phyloP scores from a whole-genome alignment of 2,888 invertebrate genomes.

The Tetramorium bicarinatum region DNA sequence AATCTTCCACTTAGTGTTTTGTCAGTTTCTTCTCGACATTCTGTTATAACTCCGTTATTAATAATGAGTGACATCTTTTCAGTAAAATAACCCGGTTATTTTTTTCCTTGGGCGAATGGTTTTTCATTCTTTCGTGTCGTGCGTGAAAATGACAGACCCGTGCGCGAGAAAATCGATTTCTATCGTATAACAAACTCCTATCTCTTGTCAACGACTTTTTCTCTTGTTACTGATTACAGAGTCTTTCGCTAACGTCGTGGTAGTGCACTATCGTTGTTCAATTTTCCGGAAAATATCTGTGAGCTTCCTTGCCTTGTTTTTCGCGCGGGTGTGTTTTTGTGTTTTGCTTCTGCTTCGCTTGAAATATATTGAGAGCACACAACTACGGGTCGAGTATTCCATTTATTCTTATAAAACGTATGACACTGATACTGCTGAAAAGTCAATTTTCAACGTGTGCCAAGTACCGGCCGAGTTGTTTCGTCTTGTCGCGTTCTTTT shows the following conservation, averaged over 20 bases:
- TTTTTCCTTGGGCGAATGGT: not conserved
- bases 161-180: slow-evolving; percentile 49
- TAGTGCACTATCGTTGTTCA: slow-evolving; percentile 45
- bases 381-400: slow-evolving; percentile 40
- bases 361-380: slow-evolving; percentile 50
- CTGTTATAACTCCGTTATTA: not conserved
- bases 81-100: slow-evolving; percentile 21
- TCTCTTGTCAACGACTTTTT: slow-evolving; percentile 50
- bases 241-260: slow-evolving; percentile 43
- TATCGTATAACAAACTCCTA: slow-evolving; percentile 31
- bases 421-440: slow-evolving; percentile 49
- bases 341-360: slow-evolving; percentile 41
- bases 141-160: slow-evolving; percentile 44
- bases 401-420: slow-evolving; percentile 49
- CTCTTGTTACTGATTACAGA: slow-evolving; percentile 50
- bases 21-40: not conserved
- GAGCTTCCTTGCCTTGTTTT: slow-evolving; percentile 47
- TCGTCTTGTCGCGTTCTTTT: slow-evolving; percentile 22
- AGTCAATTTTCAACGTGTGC: slow-evolving; percentile 47
- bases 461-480: slow-evolving; percentile 27
- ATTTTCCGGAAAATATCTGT: slow-evolving; percentile 57
- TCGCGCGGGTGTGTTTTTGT: slow-evolving; percentile 48
- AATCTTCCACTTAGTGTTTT: slow-evolving; percentile 32
- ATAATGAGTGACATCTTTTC: slow-evolving; percentile 17
- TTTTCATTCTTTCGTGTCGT: slow-evolving; percentile 23